phyloP scores from a whole-genome alignment of 2,113 vertebrate genomes.

The Tringa solitaria region DNA sequence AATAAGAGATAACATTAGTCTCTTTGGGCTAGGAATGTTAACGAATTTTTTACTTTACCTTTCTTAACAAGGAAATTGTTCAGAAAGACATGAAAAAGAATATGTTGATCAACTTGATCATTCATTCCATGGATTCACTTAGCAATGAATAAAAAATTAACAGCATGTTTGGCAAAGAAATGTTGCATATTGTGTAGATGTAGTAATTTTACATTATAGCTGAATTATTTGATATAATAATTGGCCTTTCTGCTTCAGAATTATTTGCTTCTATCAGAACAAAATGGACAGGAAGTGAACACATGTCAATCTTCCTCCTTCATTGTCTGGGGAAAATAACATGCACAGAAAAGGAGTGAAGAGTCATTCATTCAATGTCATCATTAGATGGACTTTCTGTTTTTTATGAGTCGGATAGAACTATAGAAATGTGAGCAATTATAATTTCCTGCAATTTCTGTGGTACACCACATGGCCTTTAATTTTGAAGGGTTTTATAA shows the following conservation, averaged over 20 bases:
- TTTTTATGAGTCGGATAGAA: not conserved
- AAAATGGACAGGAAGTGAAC: not conserved
- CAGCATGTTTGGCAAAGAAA: not conserved
- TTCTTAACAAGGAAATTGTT: not conserved
- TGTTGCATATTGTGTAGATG: not conserved
- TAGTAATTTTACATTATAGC: not conserved
- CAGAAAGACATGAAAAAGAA: not conserved
- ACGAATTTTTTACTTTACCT: not conserved
- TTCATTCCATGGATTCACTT: not conserved
- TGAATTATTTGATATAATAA: not conserved
- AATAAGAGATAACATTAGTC: not conserved
- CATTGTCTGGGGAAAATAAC: not conserved
- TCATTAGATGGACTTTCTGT: fast-evolving
- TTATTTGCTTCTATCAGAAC: not conserved
- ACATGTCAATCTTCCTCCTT: not conserved
- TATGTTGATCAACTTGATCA: not conserved
- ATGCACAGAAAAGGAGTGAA: not conserved
- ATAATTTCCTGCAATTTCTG: not conserved
- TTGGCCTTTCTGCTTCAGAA: not conserved
- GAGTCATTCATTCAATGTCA: not conserved
- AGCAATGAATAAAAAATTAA: not conserved
- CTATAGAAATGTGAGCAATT: not conserved
- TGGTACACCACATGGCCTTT: not conserved
- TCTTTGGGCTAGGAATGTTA: not conserved
- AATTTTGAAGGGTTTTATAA: not conserved